Evolutionary conservation across 1,140 invertebrate species (phyloP), one percentile per base, ranked within the genome.

Genomic region (Dendroctonus ponderosae): DNA sequence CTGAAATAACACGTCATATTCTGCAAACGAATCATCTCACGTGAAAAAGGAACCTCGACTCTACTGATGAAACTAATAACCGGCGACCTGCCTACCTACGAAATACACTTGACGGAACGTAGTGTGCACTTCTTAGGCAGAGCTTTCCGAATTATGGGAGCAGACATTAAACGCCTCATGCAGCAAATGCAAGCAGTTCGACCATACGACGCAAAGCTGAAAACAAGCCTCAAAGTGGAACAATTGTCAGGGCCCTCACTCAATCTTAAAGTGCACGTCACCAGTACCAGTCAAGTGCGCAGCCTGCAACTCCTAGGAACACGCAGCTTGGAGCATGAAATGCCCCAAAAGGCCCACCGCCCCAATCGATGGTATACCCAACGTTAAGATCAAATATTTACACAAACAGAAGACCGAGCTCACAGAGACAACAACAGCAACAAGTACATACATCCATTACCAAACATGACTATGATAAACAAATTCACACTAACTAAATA

Each of bases 351-450:
- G 53, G 26, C 41, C 53, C 11, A 65, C 51, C 7, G 42, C 14
- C 14, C 51, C 51, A 6, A 58, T 65, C 37, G 62, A 65, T 8
- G 62, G 62, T 15, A 65, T 46, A 6, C 56, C 63, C 9, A 66
- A 66, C 50, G 46, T 51, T 5, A 46, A n/a, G 12, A 66, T 66
- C 7, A 60, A 66, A 40, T 60, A 26, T 8, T 9, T 66, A 5
- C 46, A 66, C 63, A 66, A 59, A 39, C 58, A 60, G 51, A 44
- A 7, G n/a, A n/a, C 43, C 43, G 43, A 44, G 43, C 7, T 44
- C 7, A 7, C 38, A 40, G 12, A 42, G 41, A 14, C 5, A 59
- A 46, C 6, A 38, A 49, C 14, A 49, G 5, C 26, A 40, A 9
- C 15, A 42, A 52, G 46, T 61, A 39, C 59, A 61, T 49, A 12